Conservation (phyloP, 1,140 invertebrate species). For the Melipona quadrifasciata region DNA sequence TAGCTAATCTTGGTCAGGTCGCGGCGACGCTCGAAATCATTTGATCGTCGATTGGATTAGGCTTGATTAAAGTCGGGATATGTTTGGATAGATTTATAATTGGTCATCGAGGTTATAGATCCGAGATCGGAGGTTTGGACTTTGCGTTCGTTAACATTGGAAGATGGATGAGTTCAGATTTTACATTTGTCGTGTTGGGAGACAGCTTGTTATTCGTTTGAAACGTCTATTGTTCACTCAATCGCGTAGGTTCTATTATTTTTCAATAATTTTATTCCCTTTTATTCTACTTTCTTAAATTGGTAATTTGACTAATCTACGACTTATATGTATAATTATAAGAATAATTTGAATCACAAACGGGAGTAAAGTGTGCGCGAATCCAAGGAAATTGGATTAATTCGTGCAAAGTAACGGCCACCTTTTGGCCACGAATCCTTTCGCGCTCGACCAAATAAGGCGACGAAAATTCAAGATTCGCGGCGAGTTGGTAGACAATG, state of each 20-base stretch:
- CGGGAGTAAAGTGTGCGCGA: too few species aligned
- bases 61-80: slow-evolving; percentile 4
- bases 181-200: background rate
- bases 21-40: slow-evolving; percentile 4
- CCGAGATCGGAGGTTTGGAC: background rate
- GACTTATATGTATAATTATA: too few species aligned
- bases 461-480: slow-evolving; percentile 24
- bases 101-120: background rate
- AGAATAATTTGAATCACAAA: too few species aligned
- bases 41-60: slow-evolving; percentile 33
- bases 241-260: background rate
- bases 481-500: background rate
- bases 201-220: background rate
- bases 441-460: slow-evolving; percentile 20
- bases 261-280: too few species aligned
- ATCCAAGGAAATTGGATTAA: too few species aligned
- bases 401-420: background rate
- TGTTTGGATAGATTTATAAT: slow-evolving; percentile 17
- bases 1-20: slow-evolving; percentile 61
- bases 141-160: too few species aligned
- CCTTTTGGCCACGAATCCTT: background rate
- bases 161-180: background rate
- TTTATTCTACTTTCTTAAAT: too few species aligned
- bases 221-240: too few species aligned
- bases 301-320: background rate